Percentiles rank a stretch among this genome's conserved stretches.
Evolutionary conservation across 2,888 invertebrate genomes (phyloP).

Genomic region (Resseliella maxima): DNA sequence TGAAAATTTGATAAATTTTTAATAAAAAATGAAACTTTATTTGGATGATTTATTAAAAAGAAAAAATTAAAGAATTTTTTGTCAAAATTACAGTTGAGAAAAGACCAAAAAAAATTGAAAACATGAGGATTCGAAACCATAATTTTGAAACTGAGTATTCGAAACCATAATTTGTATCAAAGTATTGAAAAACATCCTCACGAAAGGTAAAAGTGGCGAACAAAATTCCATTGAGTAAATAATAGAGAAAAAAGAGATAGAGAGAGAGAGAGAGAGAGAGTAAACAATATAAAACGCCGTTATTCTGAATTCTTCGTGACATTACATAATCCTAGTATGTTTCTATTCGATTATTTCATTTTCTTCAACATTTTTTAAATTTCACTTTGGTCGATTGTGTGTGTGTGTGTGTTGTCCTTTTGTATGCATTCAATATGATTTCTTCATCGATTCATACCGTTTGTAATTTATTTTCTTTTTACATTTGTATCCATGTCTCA

Average conservation of each 20-base stretch:
- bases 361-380: background rate
- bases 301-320: background rate
- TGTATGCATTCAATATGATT: background rate
- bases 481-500: background rate
- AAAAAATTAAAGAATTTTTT: no score
- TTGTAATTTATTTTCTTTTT: background rate
- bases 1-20: no score
- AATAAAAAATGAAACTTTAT: no score
- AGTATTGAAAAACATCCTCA: no score
- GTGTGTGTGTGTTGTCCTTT: conserved; percentile 16
- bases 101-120: no score
- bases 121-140: no score
- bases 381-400: no score
- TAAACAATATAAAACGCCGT: background rate
- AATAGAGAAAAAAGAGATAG: background rate
- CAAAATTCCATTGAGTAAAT: background rate
- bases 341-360: background rate
- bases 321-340: background rate
- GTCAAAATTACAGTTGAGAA: no score
- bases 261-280: background rate
- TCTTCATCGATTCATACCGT: background rate
- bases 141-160: no score
- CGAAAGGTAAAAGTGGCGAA: no score
- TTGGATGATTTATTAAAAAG: no score
- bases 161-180: no score